Evolutionary conservation across 2,113 vertebrate species (phyloP).

Genomic region (Salminus brasiliensis): DNA sequence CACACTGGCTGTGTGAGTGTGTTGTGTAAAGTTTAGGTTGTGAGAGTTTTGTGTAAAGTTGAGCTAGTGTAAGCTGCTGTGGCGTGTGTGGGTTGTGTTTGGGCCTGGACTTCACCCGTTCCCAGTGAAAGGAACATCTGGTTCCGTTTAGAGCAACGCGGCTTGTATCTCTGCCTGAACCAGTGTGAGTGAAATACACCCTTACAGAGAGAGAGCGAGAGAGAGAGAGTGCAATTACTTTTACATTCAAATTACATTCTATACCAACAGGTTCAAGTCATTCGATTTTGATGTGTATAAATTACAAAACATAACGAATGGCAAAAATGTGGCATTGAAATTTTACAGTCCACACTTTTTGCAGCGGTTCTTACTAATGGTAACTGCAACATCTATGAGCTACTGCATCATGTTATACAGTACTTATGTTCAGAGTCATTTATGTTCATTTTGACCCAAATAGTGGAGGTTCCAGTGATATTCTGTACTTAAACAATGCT

Average conservation of each 20-base stretch:
- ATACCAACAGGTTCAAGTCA: conserved; percentile 49
- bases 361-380: too few species aligned
- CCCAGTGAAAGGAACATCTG: conserved; percentile 35
- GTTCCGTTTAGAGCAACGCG: conserved; percentile 19
- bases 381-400: too few species aligned
- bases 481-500: too few species aligned
- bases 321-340: too few species aligned
- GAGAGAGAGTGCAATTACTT: too few species aligned
- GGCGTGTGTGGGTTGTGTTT: conserved; percentile 23
- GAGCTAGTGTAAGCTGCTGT: background rate
- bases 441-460: too few species aligned
- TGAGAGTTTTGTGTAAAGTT: conserved; percentile 13
- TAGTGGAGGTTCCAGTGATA: too few species aligned
- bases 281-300: conserved; percentile 26
- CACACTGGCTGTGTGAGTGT: background rate
- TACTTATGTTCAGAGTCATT: too few species aligned
- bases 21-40: conserved; percentile 21
- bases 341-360: too few species aligned
- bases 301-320: too few species aligned
- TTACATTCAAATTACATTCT: too few species aligned
- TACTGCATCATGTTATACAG: too few species aligned
- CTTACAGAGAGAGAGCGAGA: conserved; percentile 28
- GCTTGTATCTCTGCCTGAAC: conserved; percentile 12
- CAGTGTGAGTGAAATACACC: conserved; percentile 18
- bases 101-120: conserved; percentile 15